These are phyloP conservation scores for Pachydiplax longipennis DNA, from an alignment of 2,888 invertebrate species.

Conservation along the genomic window DNA sequence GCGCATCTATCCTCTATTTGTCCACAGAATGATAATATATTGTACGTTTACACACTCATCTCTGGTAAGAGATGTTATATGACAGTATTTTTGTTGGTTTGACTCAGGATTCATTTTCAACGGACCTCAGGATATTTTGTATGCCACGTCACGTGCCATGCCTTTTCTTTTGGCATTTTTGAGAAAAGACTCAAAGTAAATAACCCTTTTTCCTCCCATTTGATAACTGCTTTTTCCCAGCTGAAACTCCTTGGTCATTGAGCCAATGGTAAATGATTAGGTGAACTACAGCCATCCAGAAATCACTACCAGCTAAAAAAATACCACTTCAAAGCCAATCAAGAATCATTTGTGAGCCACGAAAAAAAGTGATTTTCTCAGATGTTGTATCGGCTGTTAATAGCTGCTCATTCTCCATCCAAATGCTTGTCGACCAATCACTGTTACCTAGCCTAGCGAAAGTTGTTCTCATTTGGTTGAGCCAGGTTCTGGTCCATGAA, in stretches of 20 bases:
- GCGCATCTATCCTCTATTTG: constrained; percentile 31
- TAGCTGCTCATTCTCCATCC: constrained; percentile 41
- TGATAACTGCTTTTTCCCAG: constrained; percentile 37
- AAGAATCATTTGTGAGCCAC: constrained; percentile 5
- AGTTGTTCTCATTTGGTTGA: constrained; percentile 16
- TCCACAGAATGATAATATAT: constrained; percentile 12
- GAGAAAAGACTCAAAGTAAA: constrained; percentile 20
- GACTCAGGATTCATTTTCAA: constrained; percentile 46
- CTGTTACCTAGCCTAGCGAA: constrained; percentile 10
- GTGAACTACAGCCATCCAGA: not conserved
- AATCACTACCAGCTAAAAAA: not conserved
- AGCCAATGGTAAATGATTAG: not conserved
- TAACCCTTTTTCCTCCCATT: constrained; percentile 23
- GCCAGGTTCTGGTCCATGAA: constrained; percentile 15
- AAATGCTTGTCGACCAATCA: constrained; percentile 34
- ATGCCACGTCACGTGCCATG: constrained; percentile 28
- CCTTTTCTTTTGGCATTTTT: constrained; percentile 41
- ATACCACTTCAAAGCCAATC: constrained; percentile 2
- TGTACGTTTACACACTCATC: constrained; percentile 13
- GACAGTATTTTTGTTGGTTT: constrained; percentile 45
- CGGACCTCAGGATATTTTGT: constrained; percentile 45
- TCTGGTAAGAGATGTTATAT: constrained; percentile 42
- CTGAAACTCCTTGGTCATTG: constrained; percentile 22
- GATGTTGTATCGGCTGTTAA: not conserved
- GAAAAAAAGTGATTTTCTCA: constrained; percentile 18